Conservation (phyloP, 2,888 invertebrate genomes). For the Scaptomyza reducta region DNA sequence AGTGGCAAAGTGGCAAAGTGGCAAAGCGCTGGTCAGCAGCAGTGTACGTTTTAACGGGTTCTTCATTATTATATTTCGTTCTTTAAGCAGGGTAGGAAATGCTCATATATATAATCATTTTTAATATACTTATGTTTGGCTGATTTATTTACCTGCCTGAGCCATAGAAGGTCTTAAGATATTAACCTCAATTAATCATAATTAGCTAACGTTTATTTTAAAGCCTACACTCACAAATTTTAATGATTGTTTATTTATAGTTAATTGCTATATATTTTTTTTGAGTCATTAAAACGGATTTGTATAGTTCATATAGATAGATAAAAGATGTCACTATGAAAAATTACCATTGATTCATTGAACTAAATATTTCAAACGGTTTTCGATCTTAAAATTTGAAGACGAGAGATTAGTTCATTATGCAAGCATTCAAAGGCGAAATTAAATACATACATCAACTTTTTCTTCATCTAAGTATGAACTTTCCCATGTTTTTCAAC, state of each 20-base stretch:
- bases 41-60: conserved; percentile 31
- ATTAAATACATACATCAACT: not conserved
- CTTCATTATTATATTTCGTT: conserved; percentile 1
- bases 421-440: not conserved
- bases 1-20: conserved; percentile 25
- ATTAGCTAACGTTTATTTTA: conserved; percentile 37
- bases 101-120: not conserved
- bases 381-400: not conserved
- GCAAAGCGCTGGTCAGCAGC: conserved; percentile 52
- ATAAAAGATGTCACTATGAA: not conserved
- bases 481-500: not conserved
- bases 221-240: conserved; percentile 37
- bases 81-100: conserved; percentile 23
- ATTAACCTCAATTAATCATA: conserved; percentile 37
- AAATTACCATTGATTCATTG: not conserved
- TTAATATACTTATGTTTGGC: conserved; percentile 8
- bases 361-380: too few species aligned
- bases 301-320: not conserved
- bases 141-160: not conserved
- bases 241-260: conserved; percentile 37
- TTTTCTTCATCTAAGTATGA: not conserved
- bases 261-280: conserved; percentile 36
- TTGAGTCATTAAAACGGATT: conserved; percentile 2
- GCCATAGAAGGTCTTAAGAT: conserved; percentile 31
- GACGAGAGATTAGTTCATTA: too few species aligned